phyloP scores from a whole-genome alignment of 2,888 invertebrate species.

The Aleiodes alternator region DNA sequence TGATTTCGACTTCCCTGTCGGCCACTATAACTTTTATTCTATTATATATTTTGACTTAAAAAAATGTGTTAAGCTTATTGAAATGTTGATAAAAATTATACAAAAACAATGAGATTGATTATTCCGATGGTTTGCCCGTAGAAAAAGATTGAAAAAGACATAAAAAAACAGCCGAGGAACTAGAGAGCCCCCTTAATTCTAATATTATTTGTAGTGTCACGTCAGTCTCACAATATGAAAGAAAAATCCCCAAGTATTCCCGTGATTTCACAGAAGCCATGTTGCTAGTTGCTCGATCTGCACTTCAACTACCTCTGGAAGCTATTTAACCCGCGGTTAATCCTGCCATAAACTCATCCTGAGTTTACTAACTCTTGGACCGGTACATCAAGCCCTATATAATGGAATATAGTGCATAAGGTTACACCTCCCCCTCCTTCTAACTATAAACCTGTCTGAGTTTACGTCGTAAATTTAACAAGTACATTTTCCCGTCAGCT shows the following conservation, averaged over 20 bases:
- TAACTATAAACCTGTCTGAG: neutral
- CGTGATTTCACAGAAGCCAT: conserved; percentile 30
- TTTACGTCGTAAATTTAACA: conserved; percentile 5
- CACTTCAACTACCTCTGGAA: conserved; percentile 17
- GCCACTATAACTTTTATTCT: too few relatives aligned
- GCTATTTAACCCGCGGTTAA: conserved; percentile 48
- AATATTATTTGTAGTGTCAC: neutral
- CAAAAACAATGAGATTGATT: too few relatives aligned
- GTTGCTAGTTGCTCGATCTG: neutral
- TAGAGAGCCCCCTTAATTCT: too few relatives aligned
- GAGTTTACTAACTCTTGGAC: conserved; percentile 45
- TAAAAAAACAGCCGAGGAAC: too few relatives aligned
- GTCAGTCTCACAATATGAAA: conserved; percentile 14
- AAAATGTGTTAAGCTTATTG: too few relatives aligned
- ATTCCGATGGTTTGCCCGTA: too few relatives aligned
- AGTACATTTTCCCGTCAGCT: neutral
- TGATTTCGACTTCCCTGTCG: too few relatives aligned
- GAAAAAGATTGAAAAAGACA: too few relatives aligned
- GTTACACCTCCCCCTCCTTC: conserved; percentile 17
- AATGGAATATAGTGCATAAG: conserved; percentile 4
- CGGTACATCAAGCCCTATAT: conserved; percentile 33
- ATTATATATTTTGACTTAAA: too few relatives aligned
- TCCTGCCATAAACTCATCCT: conserved; percentile 55
- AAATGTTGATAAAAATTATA: too few relatives aligned
- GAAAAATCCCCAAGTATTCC: neutral